Base-by-base conservation (phyloP, 2,888 invertebrate genomes). In the Amblyteles armatorius region DNA sequence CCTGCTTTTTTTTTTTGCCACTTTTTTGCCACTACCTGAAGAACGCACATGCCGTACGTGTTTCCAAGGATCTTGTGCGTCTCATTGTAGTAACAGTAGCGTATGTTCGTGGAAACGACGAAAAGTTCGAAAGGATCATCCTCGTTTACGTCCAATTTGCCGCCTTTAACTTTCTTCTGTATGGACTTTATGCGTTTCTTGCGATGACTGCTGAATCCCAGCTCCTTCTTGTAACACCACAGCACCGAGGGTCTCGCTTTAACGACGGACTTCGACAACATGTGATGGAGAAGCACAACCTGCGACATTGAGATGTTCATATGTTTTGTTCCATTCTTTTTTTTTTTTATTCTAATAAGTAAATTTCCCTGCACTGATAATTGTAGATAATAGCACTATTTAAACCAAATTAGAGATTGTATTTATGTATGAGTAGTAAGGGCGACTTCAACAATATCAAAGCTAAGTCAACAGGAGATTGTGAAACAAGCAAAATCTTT, bases 1-100 rank as follows among this genome's bases (percentile, higher is more conserved):
- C 0, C 11, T 3, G 3, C 13, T 44, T 44, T 13, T 44, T 44
- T 11, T 44, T 22, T 22, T 22, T n/a, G n/a, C n/a, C n/a, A n/a
- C n/a, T 22, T 22, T 22, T 22, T 22, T 22, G 22, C 22, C 22
- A 22, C 22, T 93, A 97, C 97, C 96, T 99, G 99, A 84, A 99
- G 94, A 55, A 99, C 97, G 94, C 99, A 98, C 94, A 98, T 97
- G 76, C 98, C 99, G 94, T 97, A 99, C 0, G 99, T 99, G 91
- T 98, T 99, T 79, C 99, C 99, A 0, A 99, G 96, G 94, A 99
- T 99, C 89, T 99, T 98, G 93, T 99, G 99, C 0, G 99, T 99
- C 94, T 99, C 99, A 0, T 97, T 97, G 94, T 99, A 99, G 94
- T 99, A 99, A 91, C 99, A 97, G 87, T 99, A 99, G 85, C 99